Base-by-base conservation (phyloP, 1,140 invertebrate genomes). In the Lordiphosa clarofinis region DNA sequence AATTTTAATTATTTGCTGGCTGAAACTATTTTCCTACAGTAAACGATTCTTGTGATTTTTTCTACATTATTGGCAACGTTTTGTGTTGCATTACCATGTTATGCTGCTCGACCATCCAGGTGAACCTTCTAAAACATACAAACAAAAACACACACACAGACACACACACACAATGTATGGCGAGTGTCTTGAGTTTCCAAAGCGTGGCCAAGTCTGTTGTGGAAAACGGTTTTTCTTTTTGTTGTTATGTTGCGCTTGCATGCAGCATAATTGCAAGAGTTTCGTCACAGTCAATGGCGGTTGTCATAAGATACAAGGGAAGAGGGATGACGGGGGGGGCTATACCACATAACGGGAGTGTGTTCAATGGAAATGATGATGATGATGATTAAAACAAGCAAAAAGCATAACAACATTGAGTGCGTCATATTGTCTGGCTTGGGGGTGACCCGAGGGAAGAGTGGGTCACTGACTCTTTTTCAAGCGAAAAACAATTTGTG, bases 211-310 rank as follows among this genome's bases (percentile, higher is more conserved):
- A 31, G 28, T 31, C 28, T 31, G 28, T 1, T 5, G 1, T 31
- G 28, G 28, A 50, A 46, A 63, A 53, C 38, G 13, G 48, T 64
- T 64, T 53, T 39, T 56, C 19, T 48, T 40, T 31, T 12, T 11
- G 48, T 39, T 28, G 36, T 13, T 65, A 31, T 13, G 15, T 53
- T 49, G 31, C 28, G 31, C 54, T 56, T 82, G 76, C 73, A 73
- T 56, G 57, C 63, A 33, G 42, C 66, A 79, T 66, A 81, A 75
- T 74, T 71, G 65, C 70, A 50, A 56, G 8, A 21, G 21, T 31
- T 13, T 39, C 60, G 65, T 72, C 55, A 71, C 68, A 70, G 40
- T 63, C 31, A 38, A 49, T 15, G 63, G 55, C 24, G 21, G 43
- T 44, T 71, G 67, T 73, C 58, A 38, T 72, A 72, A 50, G 65